Evolutionary conservation across 2,113 vertebrate genomes (phyloP), one percentile per base, ranked within the genome.

Genomic region (Ptilonorhynchus violaceus): DNA sequence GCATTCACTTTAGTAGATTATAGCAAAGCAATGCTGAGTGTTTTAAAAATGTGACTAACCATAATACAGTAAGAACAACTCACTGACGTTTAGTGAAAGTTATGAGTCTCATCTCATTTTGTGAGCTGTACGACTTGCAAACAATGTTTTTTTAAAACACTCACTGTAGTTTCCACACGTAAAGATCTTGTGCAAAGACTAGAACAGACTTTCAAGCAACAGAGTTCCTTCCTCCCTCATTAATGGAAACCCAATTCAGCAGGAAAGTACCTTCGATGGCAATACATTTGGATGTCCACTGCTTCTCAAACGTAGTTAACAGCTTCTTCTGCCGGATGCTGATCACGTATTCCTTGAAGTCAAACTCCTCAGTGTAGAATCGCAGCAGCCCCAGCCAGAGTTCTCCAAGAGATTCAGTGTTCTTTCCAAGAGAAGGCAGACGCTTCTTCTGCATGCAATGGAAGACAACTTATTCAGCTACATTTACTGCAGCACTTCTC

Each of bases 261-360:
- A 90, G 30, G 16, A 50, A 11, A 76, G 50, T 95, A 99, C 99
- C 99, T 99, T 99, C 99, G 2, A 99, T 99, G 21, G 99, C 99
- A 85, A 99, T 99, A 95, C 99, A 99, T 95, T 99, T 99, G 92
- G 99, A 99, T 17, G 99, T 99, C 99, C 99, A 99, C 96, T 99
- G 99, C 62, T 99, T 99, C 97, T 99, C 99, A 85, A 99, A 99
- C 0, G 99, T 99, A 68, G 99, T 99, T 89, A 99, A 98, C 23
- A 99, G 98, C 74, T 99, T 99, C 95, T 97, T 99, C 90, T 99
- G 99, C 13, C 99, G 98, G 97, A 99, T 99, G 98, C 99, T 99
- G 98, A 99, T 99, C 88, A 99, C 99, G 33, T 99, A 98, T 24
- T 99, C 99, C 92, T 99, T 99, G 95, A 99, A 99, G 97, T 99